Conservation (phyloP, 1,140 invertebrate species). For the Thaumatotibia leucotreta region DNA sequence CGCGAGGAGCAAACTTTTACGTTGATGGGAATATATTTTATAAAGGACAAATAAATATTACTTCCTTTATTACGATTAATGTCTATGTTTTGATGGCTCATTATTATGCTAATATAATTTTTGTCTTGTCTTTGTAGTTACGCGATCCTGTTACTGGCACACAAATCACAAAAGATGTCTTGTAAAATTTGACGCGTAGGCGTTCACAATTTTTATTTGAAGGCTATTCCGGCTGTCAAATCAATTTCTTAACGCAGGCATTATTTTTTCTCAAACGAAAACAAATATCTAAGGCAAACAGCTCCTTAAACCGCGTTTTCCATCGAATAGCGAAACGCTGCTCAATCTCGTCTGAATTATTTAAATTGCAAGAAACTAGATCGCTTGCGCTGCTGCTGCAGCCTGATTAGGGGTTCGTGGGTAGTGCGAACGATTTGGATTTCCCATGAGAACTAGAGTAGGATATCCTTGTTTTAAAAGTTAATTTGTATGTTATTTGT, state of each 20-base stretch:
- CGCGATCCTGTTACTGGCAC: too few relatives aligned
- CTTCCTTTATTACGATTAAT: too few relatives aligned
- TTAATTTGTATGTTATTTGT: too few relatives aligned
- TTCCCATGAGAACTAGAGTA: background rate
- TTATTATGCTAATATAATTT: too few relatives aligned
- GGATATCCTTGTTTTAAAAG: background rate
- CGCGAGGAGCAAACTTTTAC: too few relatives aligned
- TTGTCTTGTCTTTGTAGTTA: too few relatives aligned
- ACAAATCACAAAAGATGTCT: too few relatives aligned
- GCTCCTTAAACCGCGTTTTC: background rate
- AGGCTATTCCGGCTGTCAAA: background rate
- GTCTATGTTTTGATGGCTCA: too few relatives aligned
- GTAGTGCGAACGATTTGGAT: background rate
- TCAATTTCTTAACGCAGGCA: background rate
- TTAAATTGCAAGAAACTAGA: slow-evolving; percentile 13
- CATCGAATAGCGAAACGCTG: background rate
- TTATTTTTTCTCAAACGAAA: background rate
- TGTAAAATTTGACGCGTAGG: background rate
- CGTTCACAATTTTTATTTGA: background rate
- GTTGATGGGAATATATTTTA: too few relatives aligned
- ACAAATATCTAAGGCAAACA: background rate
- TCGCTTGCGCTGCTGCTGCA: slow-evolving; percentile 1
- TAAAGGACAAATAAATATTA: too few relatives aligned
- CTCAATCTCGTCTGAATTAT: slow-evolving; percentile 10
- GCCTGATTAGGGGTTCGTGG: slow-evolving; percentile 1